A percentile compares a stretch with the other conserved stretches of the same genome.
These are phyloP conservation scores for Potorous gilbertii DNA, from an alignment of 2,797 vertebrate genomes.

Conservation along the genomic window DNA sequence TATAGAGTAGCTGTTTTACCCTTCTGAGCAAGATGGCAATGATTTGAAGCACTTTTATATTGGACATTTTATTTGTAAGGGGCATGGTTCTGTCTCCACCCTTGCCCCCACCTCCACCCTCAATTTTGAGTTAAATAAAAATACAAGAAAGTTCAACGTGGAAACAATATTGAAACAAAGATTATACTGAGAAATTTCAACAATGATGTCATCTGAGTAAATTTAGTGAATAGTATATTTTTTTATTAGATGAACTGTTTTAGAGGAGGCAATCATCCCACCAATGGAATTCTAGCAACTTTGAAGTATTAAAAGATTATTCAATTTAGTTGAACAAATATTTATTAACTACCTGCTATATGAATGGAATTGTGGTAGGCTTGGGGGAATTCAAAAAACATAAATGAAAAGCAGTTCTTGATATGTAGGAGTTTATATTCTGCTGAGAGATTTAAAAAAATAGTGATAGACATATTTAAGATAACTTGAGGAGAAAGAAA, in stretches of 20 bases:
- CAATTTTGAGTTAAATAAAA: slow-evolving; percentile 14
- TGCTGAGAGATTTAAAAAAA: not conserved
- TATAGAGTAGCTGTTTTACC: not conserved
- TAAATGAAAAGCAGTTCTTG: not conserved
- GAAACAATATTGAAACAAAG: not conserved
- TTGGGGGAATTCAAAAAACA: not conserved
- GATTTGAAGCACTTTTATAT: not conserved
- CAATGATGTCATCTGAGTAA: not conserved
- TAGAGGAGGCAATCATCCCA: not conserved
- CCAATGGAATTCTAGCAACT: not conserved
- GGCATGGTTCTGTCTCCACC: not conserved
- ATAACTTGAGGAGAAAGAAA: not conserved
- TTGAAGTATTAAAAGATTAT: not conserved
- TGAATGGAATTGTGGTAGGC: not conserved
- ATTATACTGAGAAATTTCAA: slow-evolving; percentile 8
- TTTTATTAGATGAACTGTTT: not conserved
- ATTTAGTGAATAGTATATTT: not conserved
- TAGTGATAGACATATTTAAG: not conserved
- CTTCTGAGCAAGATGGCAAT: not conserved
- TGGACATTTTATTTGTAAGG: slow-evolving; percentile 3
- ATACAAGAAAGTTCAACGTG: not conserved
- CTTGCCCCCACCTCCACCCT: not conserved
- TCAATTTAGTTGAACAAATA: not conserved
- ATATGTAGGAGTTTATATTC: not conserved
- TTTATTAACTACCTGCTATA: not conserved